Evolutionary conservation across 2,888 invertebrate species (phyloP).

Genomic region (Pocota personata): DNA sequence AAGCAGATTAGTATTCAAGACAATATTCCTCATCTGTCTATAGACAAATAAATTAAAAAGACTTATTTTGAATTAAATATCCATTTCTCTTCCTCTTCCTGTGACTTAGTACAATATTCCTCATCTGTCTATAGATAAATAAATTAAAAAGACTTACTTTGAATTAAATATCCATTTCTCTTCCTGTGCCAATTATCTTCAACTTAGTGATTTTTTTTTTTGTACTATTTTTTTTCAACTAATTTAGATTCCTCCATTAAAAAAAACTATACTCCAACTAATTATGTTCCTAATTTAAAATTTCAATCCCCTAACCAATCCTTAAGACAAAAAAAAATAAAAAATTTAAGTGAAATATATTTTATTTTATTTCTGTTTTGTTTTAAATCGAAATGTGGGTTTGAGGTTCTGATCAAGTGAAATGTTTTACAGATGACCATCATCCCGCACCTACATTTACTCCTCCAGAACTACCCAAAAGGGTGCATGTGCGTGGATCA

Average conservation of each 20-base stretch:
- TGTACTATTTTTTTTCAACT: not conserved
- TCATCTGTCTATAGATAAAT: no score
- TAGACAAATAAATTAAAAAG: no score
- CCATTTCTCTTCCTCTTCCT: no score
- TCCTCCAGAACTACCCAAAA: slow-evolving; percentile 99
- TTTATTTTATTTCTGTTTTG: slow-evolving; percentile 43
- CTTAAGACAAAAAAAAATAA: slow-evolving; percentile 31
- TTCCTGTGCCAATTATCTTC: slow-evolving; percentile 58
- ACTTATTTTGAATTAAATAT: not conserved
- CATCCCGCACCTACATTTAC: slow-evolving; percentile 99
- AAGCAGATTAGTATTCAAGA: no score
- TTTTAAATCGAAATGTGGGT: slow-evolving; percentile 79
- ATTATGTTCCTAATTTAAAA: not conserved
- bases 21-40: no score
- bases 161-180: no score
- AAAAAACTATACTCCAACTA: not conserved
- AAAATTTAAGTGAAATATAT: slow-evolving; percentile 28
- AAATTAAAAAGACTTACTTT: no score
- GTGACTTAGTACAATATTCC: no score
- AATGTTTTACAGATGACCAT: slow-evolving; percentile 96
- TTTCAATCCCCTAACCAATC: slow-evolving; percentile 7
- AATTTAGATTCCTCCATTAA: not conserved
- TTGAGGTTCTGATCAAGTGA: slow-evolving; percentile 85
- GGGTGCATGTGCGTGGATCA: slow-evolving; percentile 98
- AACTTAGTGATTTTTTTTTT: not conserved